phyloP scores from a whole-genome alignment of 2,888 invertebrate genomes.

The Lasioglossum calceatum region DNA sequence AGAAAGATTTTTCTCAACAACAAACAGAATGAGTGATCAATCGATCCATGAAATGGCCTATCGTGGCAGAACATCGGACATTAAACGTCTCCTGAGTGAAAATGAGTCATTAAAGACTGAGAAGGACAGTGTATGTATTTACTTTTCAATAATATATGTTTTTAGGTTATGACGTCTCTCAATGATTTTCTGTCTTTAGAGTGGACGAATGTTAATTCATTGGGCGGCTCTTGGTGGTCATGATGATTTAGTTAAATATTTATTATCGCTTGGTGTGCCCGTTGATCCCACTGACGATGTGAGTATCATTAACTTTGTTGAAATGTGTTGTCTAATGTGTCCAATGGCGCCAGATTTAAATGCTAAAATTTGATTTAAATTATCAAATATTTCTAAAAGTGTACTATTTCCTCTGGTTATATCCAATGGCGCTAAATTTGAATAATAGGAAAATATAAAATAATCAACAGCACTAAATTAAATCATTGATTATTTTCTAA shows the following conservation, averaged over 20 bases:
- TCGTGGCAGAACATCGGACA: slow-evolving; percentile 89
- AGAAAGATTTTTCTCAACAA: neutral
- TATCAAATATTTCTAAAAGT: neutral
- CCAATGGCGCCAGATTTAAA: neutral
- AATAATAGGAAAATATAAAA: neutral
- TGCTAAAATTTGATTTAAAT: neutral
- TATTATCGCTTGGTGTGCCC: slow-evolving; percentile 88
- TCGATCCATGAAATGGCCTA: slow-evolving; percentile 87
- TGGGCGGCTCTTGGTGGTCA: slow-evolving; percentile 93
- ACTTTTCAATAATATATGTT: neutral
- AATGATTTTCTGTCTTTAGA: slow-evolving; percentile 85
- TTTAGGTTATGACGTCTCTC: slow-evolving; percentile 40
- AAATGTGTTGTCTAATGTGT: neutral
- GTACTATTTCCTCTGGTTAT: no score
- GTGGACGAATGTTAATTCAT: slow-evolving; percentile 90
- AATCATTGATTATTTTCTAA: no score
- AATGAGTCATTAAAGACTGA: slow-evolving; percentile 85
- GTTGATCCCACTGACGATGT: slow-evolving; percentile 91
- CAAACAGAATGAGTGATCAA: slow-evolving; percentile 31
- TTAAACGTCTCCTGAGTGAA: slow-evolving; percentile 88
- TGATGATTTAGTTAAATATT: slow-evolving; percentile 89
- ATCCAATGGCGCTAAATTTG: no score
- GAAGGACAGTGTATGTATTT: slow-evolving; percentile 85
- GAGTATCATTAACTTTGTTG: slow-evolving; percentile 69
- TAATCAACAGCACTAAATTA: neutral